Conservation (phyloP, 2,797 vertebrate genomes). For the Leucoraja ocellata region DNA sequence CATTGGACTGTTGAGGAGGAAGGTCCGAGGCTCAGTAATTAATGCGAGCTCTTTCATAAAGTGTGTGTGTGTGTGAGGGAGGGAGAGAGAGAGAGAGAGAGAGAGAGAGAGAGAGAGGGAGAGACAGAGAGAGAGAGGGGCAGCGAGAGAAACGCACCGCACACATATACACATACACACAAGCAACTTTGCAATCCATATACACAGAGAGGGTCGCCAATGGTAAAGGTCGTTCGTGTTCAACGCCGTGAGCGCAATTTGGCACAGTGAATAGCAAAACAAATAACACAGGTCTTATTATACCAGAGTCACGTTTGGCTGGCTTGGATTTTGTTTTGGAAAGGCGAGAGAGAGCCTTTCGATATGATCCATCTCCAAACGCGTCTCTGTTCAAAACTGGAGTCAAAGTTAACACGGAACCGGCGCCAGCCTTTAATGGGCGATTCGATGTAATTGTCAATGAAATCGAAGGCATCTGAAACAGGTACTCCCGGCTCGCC, state of each 20-base stretch:
- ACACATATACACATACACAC: neutral
- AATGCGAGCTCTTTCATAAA: conserved; percentile 53
- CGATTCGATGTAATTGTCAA: neutral
- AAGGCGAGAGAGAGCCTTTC: too few species aligned
- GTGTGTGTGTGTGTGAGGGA: neutral
- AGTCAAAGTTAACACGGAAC: neutral
- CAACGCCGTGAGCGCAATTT: neutral
- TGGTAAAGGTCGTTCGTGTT: neutral
- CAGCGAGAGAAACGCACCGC: neutral
- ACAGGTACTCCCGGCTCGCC: neutral
- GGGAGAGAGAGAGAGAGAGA: neutral
- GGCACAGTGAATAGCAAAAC: neutral
- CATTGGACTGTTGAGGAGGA: conserved; percentile 87
- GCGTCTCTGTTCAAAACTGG: neutral
- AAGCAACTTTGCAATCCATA: neutral
- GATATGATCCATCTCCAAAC: too few species aligned
- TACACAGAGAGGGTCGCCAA: neutral
- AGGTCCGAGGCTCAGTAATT: conserved; percentile 80
- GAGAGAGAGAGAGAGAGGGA: neutral
- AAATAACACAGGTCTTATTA: neutral
- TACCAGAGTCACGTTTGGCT: neutral
- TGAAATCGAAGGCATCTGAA: neutral
- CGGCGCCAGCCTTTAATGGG: neutral
- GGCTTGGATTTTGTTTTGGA: neutral
- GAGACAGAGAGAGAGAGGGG: neutral